These are phyloP conservation scores for Drosophila koepferae DNA, from an alignment of 2,888 invertebrate species.

Conservation along the genomic window DNA sequence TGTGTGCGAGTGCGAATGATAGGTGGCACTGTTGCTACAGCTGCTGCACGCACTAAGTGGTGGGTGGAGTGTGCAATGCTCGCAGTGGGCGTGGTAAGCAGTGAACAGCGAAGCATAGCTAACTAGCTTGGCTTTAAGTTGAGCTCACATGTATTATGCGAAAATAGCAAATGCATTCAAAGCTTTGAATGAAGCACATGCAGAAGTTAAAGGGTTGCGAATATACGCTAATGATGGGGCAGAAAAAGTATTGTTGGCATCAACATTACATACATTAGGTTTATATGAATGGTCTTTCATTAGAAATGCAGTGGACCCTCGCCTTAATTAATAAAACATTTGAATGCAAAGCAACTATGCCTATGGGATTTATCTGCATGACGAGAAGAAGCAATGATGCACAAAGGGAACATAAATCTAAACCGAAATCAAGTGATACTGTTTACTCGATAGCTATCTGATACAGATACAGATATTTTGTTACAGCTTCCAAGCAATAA, in stretches of 20 bases:
- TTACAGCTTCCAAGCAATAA: not conserved
- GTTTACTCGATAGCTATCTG: not conserved
- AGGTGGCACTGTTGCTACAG: conserved; percentile 41
- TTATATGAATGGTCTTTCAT: too few species aligned
- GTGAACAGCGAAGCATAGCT: conserved; percentile 47
- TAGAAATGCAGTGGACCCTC: too few species aligned
- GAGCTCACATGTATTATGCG: conserved; percentile 43
- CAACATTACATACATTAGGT: too few species aligned
- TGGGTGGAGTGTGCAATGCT: conserved; percentile 28
- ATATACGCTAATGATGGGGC: not conserved
- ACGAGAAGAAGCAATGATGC: not conserved
- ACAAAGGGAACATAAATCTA: not conserved
- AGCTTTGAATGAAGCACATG: not conserved
- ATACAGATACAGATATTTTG: not conserved
- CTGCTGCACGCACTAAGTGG: conserved; percentile 43
- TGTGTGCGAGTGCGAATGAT: conserved; percentile 55
- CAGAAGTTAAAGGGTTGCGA: not conserved
- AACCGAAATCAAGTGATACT: not conserved
- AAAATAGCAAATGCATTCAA: conserved; percentile 21
- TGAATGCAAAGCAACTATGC: not conserved
- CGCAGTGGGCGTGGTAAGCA: conserved; percentile 43
- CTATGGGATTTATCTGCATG: not conserved
- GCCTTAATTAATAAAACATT: too few species aligned
- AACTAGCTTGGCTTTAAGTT: conserved; percentile 62
- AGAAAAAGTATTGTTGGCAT: not conserved